Percentiles rank a stretch among this genome's conserved stretches.
These are phyloP conservation scores for Fopius arisanus DNA, from an alignment of 1,140 invertebrate genomes.

Conservation along the genomic window DNA sequence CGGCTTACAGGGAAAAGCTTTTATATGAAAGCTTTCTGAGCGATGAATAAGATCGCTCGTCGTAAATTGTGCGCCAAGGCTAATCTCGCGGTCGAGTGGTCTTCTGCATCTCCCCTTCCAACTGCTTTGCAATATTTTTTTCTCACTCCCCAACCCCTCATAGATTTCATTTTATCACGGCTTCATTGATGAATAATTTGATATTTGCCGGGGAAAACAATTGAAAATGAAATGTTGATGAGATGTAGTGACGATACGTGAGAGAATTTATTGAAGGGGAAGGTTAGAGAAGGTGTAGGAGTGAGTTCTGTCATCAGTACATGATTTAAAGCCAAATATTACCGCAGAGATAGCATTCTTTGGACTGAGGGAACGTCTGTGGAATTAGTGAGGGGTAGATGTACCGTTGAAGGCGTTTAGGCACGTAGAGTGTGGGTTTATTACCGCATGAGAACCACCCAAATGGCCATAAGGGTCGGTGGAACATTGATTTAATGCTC, in stretches of 20 bases:
- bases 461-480: slow-evolving; percentile 9
- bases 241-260: slow-evolving; percentile 7
- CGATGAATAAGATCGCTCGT: slow-evolving; percentile 58
- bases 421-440: slow-evolving; percentile 19
- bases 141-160: not conserved
- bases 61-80: slow-evolving; percentile 62
- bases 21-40: slow-evolving; percentile 58
- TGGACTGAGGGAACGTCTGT: slow-evolving; percentile 22
- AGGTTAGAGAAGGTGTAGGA: not conserved
- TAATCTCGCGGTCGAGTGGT: slow-evolving; percentile 60
- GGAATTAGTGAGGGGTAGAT: slow-evolving; percentile 5
- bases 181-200: not conserved
- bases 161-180: not conserved
- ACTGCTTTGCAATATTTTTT: slow-evolving; percentile 19
- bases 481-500: slow-evolving; percentile 31
- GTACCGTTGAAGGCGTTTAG: not conserved
- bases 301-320: slow-evolving; percentile 55
- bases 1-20: slow-evolving; percentile 66
- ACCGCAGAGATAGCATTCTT: slow-evolving; percentile 63
- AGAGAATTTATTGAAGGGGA: slow-evolving; percentile 14
- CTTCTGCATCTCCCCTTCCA: slow-evolving; percentile 4
- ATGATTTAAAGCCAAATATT: slow-evolving; percentile 68
- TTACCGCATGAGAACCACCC: slow-evolving; percentile 12
- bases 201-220: not conserved
- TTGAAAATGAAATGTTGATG: not conserved